Conservation (phyloP, 2,113 vertebrate species). For the Anolis sagrei region DNA sequence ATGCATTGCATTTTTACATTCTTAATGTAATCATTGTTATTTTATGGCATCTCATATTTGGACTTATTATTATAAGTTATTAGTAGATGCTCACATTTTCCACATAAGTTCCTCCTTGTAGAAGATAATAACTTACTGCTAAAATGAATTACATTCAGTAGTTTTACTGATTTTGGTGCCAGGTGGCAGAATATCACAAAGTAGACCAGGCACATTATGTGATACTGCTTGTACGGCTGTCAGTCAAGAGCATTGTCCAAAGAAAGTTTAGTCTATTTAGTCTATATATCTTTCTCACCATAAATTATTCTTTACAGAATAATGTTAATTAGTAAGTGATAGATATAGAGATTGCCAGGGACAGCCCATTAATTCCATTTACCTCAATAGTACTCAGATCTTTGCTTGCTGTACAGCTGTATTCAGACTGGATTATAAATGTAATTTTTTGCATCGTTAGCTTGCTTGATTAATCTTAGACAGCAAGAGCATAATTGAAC, state of each 20-base stretch:
- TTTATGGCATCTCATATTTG: constrained; percentile 56
- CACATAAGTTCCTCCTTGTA: constrained; percentile 65
- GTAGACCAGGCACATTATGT: constrained; percentile 36
- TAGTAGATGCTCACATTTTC: constrained; percentile 69
- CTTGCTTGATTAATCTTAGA: constrained; percentile 79
- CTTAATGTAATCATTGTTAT: constrained; percentile 46
- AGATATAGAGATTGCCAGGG: constrained; percentile 86
- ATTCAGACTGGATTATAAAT: constrained; percentile 83
- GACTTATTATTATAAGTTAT: constrained; percentile 63
- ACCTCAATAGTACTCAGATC: constrained; percentile 85
- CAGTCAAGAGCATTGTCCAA: constrained; percentile 34
- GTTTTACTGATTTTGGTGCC: constrained; percentile 56
- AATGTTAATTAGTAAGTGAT: constrained; percentile 92
- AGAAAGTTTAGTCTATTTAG: constrained; percentile 54
- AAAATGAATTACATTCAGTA: constrained; percentile 66
- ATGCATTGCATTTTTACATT: constrained; percentile 44
- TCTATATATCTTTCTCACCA: constrained; percentile 59
- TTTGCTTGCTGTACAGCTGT: constrained; percentile 82
- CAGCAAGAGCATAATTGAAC: constrained; percentile 79
- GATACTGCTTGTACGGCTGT: constrained; percentile 36
- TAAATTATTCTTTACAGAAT: constrained; percentile 78
- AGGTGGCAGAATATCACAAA: constrained; percentile 49
- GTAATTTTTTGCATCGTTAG: constrained; percentile 86
- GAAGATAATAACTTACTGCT: constrained; percentile 67
- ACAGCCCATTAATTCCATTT: constrained; percentile 98